Evolutionary conservation across 2,797 vertebrate species (phyloP).

Genomic region (Podarcis lilfordi): DNA sequence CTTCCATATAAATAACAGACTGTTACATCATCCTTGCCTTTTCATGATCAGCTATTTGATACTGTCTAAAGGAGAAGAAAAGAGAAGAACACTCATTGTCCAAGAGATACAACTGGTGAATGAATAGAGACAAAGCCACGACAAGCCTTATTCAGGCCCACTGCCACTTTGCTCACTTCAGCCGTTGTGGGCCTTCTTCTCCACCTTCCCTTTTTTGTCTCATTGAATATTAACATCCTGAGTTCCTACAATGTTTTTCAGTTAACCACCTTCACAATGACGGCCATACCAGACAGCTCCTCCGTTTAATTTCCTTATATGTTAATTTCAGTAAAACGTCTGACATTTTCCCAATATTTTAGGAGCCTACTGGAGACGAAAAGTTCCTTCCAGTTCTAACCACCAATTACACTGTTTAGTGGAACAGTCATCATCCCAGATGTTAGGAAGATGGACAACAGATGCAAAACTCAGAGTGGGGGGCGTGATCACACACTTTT

Average conservation of each 20-base stretch:
- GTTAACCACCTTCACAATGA: not conserved
- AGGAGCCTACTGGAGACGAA: slow-evolving; percentile 3
- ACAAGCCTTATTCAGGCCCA: slow-evolving; percentile 2
- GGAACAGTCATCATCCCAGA: slow-evolving; percentile 41
- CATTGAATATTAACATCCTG: not conserved
- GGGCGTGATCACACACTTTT: not conserved
- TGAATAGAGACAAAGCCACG: not conserved
- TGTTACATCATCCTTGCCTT: slow-evolving; percentile 2
- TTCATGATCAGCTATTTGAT: slow-evolving; percentile 17
- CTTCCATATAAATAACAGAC: not conserved
- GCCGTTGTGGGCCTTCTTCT: not conserved
- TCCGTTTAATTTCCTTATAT: slow-evolving; percentile 43
- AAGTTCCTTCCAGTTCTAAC: slow-evolving; percentile 26
- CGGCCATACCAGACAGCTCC: not conserved
- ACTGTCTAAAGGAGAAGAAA: slow-evolving; percentile 17
- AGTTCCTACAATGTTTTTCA: slow-evolving; percentile 32
- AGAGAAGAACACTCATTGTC: not conserved
- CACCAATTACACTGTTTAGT: slow-evolving; percentile 19
- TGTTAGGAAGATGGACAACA: slow-evolving; percentile 19
- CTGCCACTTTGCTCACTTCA: not conserved
- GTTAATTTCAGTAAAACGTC: slow-evolving; percentile 34
- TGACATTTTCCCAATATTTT: slow-evolving; percentile 8
- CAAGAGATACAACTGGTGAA: slow-evolving; percentile 4
- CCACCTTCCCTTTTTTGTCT: slow-evolving; percentile 1
- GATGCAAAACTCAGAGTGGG: not conserved